Percentiles rank a stretch among this genome's conserved stretches.
phyloP scores from a whole-genome alignment of 2,888 invertebrate genomes.

The Nysson spinosus region DNA sequence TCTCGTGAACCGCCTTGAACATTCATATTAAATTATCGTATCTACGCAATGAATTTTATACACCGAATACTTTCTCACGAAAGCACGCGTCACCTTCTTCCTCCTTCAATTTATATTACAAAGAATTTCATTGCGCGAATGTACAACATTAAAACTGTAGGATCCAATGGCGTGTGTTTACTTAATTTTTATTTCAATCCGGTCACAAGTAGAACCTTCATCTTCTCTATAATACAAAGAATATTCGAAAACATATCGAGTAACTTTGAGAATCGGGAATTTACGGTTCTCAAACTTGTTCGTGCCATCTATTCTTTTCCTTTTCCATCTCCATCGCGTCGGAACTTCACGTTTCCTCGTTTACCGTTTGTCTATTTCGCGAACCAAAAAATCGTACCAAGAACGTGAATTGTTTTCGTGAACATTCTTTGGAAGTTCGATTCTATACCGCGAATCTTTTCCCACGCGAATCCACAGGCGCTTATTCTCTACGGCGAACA shows the following conservation, averaged over 20 bases:
- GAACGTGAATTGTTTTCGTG: conserved; percentile 18
- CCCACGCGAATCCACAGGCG: conserved; percentile 36
- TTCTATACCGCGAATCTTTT: conserved; percentile 27
- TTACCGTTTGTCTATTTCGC: not conserved
- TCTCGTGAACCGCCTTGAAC: too few relatives aligned
- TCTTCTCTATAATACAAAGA: conserved; percentile 23
- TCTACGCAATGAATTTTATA: too few relatives aligned
- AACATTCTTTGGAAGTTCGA: conserved; percentile 41
- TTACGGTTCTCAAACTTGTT: too few relatives aligned
- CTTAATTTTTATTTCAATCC: conserved; percentile 23
- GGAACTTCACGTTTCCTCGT: too few relatives aligned
- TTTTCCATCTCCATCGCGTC: conserved; percentile 3
- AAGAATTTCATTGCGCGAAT: conserved; percentile 42
- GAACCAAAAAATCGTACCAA: not conserved
- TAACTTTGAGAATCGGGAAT: too few relatives aligned
- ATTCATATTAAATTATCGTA: conserved; percentile 30
- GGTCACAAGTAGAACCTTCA: conserved; percentile 40
- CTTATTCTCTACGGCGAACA: conserved; percentile 59
- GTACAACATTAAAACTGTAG: conserved; percentile 39
- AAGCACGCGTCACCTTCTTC: conserved; percentile 11
- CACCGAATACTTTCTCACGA: conserved; percentile 32
- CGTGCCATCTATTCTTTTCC: not conserved
- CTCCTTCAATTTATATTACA: conserved; percentile 21
- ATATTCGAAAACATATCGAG: too few relatives aligned
- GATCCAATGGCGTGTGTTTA: conserved; percentile 24